phyloP scores from a whole-genome alignment of 2,888 invertebrate species.

The Drosophila suboccidentalis region DNA sequence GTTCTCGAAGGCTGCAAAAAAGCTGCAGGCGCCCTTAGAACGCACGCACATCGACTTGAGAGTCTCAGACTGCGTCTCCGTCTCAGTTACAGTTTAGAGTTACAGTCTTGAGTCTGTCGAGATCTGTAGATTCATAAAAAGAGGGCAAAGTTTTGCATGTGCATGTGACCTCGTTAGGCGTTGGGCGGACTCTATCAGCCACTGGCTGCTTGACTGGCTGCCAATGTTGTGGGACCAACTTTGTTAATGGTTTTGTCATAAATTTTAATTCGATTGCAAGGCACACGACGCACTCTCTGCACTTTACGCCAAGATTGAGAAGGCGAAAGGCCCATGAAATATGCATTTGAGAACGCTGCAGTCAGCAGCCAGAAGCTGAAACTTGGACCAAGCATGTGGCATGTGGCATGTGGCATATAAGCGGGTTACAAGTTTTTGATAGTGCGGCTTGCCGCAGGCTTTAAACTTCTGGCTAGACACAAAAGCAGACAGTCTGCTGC shows the following conservation, averaged over 20 bases:
- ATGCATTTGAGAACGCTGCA: conserved; percentile 59
- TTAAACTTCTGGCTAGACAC: conserved; percentile 32
- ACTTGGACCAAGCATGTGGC: conserved; percentile 26
- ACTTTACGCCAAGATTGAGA: conserved; percentile 2
- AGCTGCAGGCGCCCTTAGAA: conserved; percentile 27
- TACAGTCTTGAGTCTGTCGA: conserved; percentile 14
- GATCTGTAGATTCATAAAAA: conserved; percentile 35
- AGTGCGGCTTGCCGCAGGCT: conserved; percentile 54
- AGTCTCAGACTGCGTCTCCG: conserved; percentile 16
- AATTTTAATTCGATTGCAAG: conserved; percentile 78
- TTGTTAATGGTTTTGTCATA: conserved; percentile 81
- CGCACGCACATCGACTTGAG: conserved; percentile 6
- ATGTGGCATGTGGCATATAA: conserved; percentile 38
- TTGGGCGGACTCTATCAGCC: conserved; percentile 29
- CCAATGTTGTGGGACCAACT: conserved; percentile 62
- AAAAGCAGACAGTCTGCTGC: conserved; percentile 30
- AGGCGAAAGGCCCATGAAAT: conserved; percentile 54
- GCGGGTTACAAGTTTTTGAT: conserved; percentile 61
- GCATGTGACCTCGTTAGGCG: conserved; percentile 65
- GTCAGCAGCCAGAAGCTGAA: conserved; percentile 9
- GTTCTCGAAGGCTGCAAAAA: conserved; percentile 22
- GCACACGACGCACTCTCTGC: conserved; percentile 37
- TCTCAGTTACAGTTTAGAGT: conserved; percentile 20
- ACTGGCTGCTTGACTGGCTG: conserved; percentile 51
- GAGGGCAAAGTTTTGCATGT: conserved; percentile 69